Base-by-base conservation (phyloP, 2,888 invertebrate species). In the Xylota segnis region DNA sequence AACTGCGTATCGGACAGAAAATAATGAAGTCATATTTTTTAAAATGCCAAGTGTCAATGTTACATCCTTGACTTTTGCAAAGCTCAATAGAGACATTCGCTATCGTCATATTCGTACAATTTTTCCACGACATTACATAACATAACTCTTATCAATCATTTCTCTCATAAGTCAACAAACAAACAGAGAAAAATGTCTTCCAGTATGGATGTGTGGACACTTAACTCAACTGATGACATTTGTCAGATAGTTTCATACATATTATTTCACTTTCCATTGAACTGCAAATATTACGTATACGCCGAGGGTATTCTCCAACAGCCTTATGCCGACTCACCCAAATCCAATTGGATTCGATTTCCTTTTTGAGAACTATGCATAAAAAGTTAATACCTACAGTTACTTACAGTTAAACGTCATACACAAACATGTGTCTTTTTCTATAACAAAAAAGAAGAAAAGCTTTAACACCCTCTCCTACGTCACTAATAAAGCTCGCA, bases 401-500 rank as follows among this genome's bases (percentile, higher is more conserved):
- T 50, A 9, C 12, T 37, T 1, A 18, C 18, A 32, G 16, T n/a
- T 14, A 47, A 29, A 61, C 52, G 43, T 63, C 74, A 74, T 10
- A 43, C 9, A 18, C 7, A 47, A 16, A 32, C 65, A 75, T 65
- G 65, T 63, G 56, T 14, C 32, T 34, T 70, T 54, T 18, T 23
- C 10, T 14, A 54, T 27, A n/a, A n/a, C n/a, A n/a, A n/a, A n/a
- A n/a, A n/a, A n/a, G n/a, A n/a, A n/a, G 10, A 45, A 59, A 23
- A 71, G 47, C 65, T 76, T 32, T 0, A 9, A 5, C 34, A 10
- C 37, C 6, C 0, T 9, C 32, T 45, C 54, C 9, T n/a, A 52
- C 78, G 79, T 84, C 79, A 84, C 45, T 0, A 52, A 45, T 37
- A 77, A 84, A 79, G 75, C 70, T 37, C 40, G 23, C 18, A 27